Evolutionary conservation across 2,113 vertebrate genomes (phyloP), one percentile per base, ranked within the genome.

Genomic region (Athene noctua): DNA sequence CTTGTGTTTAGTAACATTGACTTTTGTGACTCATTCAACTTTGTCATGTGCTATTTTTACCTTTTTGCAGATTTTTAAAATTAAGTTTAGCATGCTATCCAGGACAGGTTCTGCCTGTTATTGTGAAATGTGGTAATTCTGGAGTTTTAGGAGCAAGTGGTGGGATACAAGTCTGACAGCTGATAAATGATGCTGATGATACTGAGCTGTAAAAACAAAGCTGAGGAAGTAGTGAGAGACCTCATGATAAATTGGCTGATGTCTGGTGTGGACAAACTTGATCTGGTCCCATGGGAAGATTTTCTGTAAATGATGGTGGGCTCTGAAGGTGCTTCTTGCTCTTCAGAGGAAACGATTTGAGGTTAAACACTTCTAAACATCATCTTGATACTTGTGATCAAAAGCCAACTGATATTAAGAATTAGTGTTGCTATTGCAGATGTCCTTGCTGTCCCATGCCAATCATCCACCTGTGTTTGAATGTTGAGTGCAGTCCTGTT

Each of bases 161-260:
- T 63, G 26, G 67, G 55, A 19, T 63, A 21, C 21, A n/a, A 23
- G 29, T 62, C 34, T 68, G 62, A 51, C 49, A 34, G 42, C 17
- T 1, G 12, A 4, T 38, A 30, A 46, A 25, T 44, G 42, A 9
- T 68, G 40, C 46, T 46, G 66, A 10, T 65, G 34, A 40, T 46
- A 19, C 17, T 9, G 77, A 92, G 49, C 49, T 82, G 23, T n/a
- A n/a, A 27, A 68, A 70, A n/a, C 25, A 44, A n/a, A 54, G 27
- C 20, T n/a, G 25, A 54, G 44, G 58, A 27, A 6, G 10, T 13
- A 27, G 44, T 27, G 51, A 40, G 65, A 49, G 27, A 46, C 44
- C 0, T 0, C 2, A 1, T 10, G 46, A 47, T 36, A 62, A 44
- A 44, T 17, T 17, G 15, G 11, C 22, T 38, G 30, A 6, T 73